Base-by-base conservation (phyloP, 2,113 vertebrate genomes). In the Dunckerocampus dactyliophorus region DNA sequence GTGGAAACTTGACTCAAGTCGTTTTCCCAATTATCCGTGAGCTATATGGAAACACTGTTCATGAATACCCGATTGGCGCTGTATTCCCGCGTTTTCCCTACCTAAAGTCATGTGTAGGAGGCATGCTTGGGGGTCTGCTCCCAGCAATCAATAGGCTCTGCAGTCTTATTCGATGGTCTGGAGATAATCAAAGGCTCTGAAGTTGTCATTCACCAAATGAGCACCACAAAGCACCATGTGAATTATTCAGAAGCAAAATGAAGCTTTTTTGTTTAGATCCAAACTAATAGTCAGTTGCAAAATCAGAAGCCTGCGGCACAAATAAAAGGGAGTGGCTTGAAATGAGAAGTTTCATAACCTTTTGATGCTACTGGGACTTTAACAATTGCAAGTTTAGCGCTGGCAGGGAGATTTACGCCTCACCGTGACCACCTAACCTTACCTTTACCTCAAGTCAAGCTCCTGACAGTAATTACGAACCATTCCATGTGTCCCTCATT, bases 171-270 rank as follows among this genome's bases (percentile, higher is more conserved):
- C 67, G 52, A 77, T 57, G 28, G 59, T 63, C 59, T 22, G 51
- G 60, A 84, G 72, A 72, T 82, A 70, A 82, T 84, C 82, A 82
- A 63, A 63, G 80, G 62, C 75, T 77, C 51, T 61, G 61, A 80
- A 81, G 81, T 46, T 64, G 57, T 43, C 65, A 50, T 69, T 80
- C 48, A 37, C 59, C 20, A 61, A 79, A 84, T 82, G 79, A 85
- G 71, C 59, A 76, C 63, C 66, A 79, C 84, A 69, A 83, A 77
- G 69, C 61, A 39, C 52, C n/a, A n/a, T 28, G 22, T 64, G 55
- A 80, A 81, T 82, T 82, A 81, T 83, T 82, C 57, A 85, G 59
- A 67, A 16, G 1, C 15, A 31, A 69, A 77, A 75, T 62, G 22
- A 63, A 72, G 62, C 39, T 65, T 47, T 57, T 47, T 59, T 28